phyloP scores from a whole-genome alignment of 2,113 vertebrate species.

The Epinephelus fuscoguttatus region DNA sequence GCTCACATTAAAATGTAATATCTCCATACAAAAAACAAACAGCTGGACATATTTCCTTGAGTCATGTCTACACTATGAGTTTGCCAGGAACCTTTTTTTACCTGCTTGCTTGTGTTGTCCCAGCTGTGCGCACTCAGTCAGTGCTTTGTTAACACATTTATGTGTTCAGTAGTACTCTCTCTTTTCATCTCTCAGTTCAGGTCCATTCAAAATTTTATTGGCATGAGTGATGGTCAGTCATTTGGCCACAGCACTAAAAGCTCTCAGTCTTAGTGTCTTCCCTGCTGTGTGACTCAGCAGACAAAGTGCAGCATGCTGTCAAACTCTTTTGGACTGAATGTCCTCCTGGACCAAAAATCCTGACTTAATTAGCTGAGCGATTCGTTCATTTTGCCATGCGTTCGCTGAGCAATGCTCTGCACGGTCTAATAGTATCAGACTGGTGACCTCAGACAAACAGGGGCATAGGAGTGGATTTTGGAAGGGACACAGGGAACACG shows the following conservation, averaged over 20 bases:
- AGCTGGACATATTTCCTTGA: neutral
- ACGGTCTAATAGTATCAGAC: constrained; percentile 2
- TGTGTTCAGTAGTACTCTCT: too few species aligned
- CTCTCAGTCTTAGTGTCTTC: neutral
- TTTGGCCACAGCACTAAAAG: neutral
- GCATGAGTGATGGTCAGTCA: neutral
- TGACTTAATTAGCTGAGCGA: constrained; percentile 14
- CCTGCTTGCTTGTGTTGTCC: neutral
- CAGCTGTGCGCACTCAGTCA: neutral
- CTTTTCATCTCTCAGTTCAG: neutral
- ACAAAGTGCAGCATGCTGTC: neutral
- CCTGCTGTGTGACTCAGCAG: constrained; percentile 8
- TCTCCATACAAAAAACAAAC: neutral
- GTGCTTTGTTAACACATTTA: neutral
- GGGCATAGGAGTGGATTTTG: too few species aligned
- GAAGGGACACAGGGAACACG: too few species aligned
- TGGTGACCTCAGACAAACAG: constrained; percentile 9
- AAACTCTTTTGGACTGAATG: neutral
- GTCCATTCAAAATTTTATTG: neutral
- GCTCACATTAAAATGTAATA: neutral
- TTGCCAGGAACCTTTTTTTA: neutral
- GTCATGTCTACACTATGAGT: neutral
- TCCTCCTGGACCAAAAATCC: neutral
- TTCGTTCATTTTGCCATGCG: neutral
- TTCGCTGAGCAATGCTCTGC: neutral